Conservation (phyloP, 2,888 invertebrate species). For the Papilio gigon region DNA sequence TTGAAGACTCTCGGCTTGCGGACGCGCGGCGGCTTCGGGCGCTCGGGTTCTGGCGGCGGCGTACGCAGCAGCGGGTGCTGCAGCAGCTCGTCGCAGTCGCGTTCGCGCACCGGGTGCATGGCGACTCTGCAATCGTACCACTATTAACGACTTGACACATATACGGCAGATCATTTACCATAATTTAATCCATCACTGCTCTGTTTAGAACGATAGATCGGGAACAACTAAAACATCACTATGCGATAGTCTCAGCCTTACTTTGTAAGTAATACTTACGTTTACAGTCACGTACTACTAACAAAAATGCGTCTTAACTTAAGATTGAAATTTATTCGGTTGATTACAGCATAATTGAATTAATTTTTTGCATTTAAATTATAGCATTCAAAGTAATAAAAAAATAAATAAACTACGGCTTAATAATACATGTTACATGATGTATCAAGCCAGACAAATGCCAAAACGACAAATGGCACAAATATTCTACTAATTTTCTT, state of each 20-base stretch:
- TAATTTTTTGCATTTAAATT: background rate
- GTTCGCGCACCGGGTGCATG: slow-evolving; percentile 69
- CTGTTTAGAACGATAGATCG: background rate
- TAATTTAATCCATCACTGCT: background rate
- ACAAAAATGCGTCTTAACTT: background rate
- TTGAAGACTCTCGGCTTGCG: slow-evolving; percentile 67
- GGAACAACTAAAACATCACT: background rate
- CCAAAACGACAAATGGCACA: slow-evolving; percentile 7
- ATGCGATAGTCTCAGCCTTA: background rate
- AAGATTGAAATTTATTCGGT: background rate
- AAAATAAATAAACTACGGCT: slow-evolving; percentile 5
- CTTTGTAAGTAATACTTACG: background rate
- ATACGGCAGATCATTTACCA: background rate
- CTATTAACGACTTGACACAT: background rate
- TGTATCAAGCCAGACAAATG: background rate
- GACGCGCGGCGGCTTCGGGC: slow-evolving; percentile 64
- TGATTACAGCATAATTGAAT: background rate
- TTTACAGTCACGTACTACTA: background rate
- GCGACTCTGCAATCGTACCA: background rate
- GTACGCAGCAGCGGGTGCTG: slow-evolving; percentile 63
- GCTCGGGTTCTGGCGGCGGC: slow-evolving; percentile 71
- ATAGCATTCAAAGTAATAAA: background rate
- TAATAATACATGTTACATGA: slow-evolving; percentile 3
- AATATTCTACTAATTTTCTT: slow-evolving; percentile 6
- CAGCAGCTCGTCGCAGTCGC: slow-evolving; percentile 63